These are phyloP conservation scores for Tanypteryx hageni DNA, from an alignment of 2,888 invertebrate species.

Conservation along the genomic window DNA sequence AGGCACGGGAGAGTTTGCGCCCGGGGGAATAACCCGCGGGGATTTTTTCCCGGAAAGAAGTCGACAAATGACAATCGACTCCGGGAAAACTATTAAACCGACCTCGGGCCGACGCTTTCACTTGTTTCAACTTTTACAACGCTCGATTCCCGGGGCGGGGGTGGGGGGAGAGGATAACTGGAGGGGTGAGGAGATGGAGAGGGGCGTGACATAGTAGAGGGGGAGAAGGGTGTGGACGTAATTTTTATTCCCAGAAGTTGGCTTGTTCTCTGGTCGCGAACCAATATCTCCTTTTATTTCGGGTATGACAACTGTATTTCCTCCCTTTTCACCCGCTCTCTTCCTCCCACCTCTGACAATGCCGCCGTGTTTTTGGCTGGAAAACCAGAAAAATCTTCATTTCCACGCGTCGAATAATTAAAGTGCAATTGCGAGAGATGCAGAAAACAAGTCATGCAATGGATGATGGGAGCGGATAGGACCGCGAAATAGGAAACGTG, in stretches of 20 bases:
- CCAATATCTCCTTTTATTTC: conserved; percentile 63
- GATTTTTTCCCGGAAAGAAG: conserved; percentile 60
- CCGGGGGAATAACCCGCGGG: conserved; percentile 14
- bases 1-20: not conserved
- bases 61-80: conserved; percentile 61
- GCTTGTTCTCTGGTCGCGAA: conserved; percentile 59
- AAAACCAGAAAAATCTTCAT: conserved; percentile 53
- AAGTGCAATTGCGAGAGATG: conserved; percentile 47
- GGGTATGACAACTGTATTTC: conserved; percentile 56
- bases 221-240: conserved; percentile 16
- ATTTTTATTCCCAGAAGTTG: conserved; percentile 61
- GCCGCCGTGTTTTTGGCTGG: conserved; percentile 45
- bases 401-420: conserved; percentile 54
- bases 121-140: conserved; percentile 62
- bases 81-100: conserved; percentile 58
- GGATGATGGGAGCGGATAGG: not conserved
- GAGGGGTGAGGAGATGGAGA: not conserved
- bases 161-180: not conserved
- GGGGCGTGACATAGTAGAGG: not conserved
- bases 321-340: not conserved
- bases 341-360: not conserved
- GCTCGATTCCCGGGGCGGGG: conserved; percentile 30
- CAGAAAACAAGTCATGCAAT: conserved; percentile 38
- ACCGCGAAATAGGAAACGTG: not conserved
- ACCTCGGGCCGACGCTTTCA: conserved; percentile 54